phyloP scores from a whole-genome alignment of 2,797 vertebrate species.

The Takifugu rubripes region DNA sequence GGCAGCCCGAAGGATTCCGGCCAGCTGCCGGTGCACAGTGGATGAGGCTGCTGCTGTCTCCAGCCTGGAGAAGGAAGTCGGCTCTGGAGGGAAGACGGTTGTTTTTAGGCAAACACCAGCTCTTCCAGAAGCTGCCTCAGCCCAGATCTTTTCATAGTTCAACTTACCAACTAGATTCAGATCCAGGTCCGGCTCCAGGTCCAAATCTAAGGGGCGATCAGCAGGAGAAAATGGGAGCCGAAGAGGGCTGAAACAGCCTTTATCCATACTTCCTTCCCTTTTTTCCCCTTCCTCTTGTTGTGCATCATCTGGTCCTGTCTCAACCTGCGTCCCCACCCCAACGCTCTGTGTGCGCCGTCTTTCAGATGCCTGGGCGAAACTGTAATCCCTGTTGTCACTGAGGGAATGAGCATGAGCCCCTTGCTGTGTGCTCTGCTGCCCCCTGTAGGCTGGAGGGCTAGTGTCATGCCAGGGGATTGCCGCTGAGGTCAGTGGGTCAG shows the following conservation, averaged over 20 bases:
- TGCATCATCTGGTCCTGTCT: conserved; percentile 29
- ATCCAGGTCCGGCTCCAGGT: conserved; percentile 38
- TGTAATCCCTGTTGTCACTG: conserved; percentile 59
- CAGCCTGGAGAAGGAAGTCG: conserved; percentile 35
- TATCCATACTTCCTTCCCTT: conserved; percentile 9
- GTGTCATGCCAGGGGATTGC: conserved; percentile 59
- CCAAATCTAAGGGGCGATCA: conserved; percentile 24
- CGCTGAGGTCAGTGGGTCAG: conserved; percentile 37
- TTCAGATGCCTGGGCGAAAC: conserved; percentile 43
- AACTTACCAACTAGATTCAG: conserved; percentile 51
- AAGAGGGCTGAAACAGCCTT: conserved; percentile 27
- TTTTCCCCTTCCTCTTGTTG: conserved; percentile 37
- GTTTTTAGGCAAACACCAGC: not conserved
- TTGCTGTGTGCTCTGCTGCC: conserved; percentile 33
- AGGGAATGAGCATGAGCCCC: conserved; percentile 58
- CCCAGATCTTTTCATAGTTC: not conserved
- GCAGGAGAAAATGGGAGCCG: conserved; percentile 26
- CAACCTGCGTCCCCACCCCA: conserved; percentile 58
- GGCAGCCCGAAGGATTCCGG: too few species aligned
- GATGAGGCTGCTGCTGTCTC: conserved; percentile 73
- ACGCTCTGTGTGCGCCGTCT: conserved; percentile 68
- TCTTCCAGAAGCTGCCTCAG: too few species aligned
- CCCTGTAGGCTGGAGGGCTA: conserved; percentile 62
- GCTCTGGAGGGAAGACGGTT: conserved; percentile 32
- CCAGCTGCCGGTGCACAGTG: conserved; percentile 78